These are phyloP conservation scores for Pristionchus mayeri DNA, from an alignment of 2,888 invertebrate genomes.

Conservation along the genomic window DNA sequence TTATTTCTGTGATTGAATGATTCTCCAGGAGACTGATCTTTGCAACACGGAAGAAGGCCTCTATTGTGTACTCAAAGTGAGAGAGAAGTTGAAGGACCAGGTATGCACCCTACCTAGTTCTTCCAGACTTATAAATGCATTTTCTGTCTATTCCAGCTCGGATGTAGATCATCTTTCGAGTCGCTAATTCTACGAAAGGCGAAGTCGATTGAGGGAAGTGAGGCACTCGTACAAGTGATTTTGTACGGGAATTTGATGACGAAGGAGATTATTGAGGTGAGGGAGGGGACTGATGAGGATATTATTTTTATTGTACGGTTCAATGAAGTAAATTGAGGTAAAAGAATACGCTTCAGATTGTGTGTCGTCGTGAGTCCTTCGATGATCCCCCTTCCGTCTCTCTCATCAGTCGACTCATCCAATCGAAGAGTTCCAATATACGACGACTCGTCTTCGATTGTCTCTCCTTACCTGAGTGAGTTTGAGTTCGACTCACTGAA, in stretches of 20 bases:
- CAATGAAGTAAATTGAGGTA: too few species aligned
- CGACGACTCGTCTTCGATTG: background rate
- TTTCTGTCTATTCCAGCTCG: background rate
- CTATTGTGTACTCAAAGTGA: conserved; percentile 34
- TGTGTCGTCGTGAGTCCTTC: background rate
- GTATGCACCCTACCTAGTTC: background rate
- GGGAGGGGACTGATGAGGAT: background rate
- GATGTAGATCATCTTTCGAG: background rate
- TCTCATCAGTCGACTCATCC: background rate
- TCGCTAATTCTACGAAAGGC: background rate
- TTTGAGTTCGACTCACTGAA: too few species aligned
- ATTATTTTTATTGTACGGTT: too few species aligned
- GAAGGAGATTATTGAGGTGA: background rate
- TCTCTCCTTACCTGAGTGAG: too few species aligned
- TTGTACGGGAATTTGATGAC: background rate
- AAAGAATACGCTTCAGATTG: background rate
- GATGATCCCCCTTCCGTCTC: background rate
- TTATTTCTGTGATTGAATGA: too few species aligned
- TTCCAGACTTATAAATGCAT: too few species aligned
- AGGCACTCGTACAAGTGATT: background rate
- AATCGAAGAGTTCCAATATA: background rate
- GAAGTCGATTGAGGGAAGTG: background rate
- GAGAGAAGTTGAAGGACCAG: conserved; percentile 4
- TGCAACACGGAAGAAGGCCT: background rate
- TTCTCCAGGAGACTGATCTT: background rate